These are phyloP conservation scores for Drosophila barbarae DNA, from an alignment of 2,888 invertebrate genomes.

Conservation along the genomic window DNA sequence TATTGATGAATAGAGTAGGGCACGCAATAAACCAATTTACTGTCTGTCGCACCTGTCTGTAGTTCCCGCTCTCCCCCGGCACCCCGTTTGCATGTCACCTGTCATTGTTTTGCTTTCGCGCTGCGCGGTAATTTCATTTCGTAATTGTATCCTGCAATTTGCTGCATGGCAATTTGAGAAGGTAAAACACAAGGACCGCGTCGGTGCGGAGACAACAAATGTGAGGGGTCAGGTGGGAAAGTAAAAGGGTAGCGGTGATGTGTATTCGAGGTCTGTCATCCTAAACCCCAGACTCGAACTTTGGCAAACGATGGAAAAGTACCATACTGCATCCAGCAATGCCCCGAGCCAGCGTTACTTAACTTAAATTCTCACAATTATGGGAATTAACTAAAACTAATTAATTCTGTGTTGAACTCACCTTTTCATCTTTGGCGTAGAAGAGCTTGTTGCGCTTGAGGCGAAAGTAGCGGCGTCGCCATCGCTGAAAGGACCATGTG, in stretches of 20 bases:
- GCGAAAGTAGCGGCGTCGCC: constrained; percentile 91
- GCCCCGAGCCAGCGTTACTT: background rate
- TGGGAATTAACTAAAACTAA: rapidly evolving
- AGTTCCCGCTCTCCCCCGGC: background rate
- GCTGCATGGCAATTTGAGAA: constrained; percentile 31
- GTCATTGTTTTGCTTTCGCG: constrained; percentile 48
- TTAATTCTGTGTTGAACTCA: constrained; percentile 78
- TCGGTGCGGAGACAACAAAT: constrained; percentile 20
- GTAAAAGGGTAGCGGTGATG: too few relatives aligned
- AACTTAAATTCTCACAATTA: background rate
- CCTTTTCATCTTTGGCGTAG: constrained; percentile 93
- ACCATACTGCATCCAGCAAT: background rate
- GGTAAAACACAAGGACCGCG: constrained; percentile 9
- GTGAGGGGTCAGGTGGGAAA: constrained; percentile 41
- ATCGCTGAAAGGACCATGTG: constrained; percentile 91
- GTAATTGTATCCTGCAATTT: constrained; percentile 50
- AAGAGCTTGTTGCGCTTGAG: constrained; percentile 90
- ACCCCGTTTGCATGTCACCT: background rate
- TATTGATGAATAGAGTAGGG: constrained; percentile 34
- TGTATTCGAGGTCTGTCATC: constrained; percentile 6
- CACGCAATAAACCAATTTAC: constrained; percentile 60
- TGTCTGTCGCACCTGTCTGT: constrained; percentile 24
- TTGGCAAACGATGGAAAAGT: constrained; percentile 15
- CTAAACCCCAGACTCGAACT: background rate
- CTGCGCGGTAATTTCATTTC: constrained; percentile 50